phyloP scores from a whole-genome alignment of 2,113 vertebrate genomes.

The Cynoglossus semilaevis region DNA sequence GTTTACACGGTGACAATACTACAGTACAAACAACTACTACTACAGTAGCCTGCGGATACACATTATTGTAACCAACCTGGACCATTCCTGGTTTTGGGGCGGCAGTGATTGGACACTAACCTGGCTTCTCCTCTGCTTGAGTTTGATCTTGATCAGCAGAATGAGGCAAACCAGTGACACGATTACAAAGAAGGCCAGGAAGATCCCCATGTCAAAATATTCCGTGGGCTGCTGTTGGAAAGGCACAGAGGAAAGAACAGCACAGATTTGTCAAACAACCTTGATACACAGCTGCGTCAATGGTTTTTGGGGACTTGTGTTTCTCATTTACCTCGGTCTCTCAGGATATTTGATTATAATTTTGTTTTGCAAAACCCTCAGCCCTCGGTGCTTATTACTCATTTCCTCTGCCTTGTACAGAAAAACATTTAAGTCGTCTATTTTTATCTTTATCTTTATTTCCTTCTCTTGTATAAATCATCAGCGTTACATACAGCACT shows the following conservation, averaged over 20 bases:
- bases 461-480: no score
- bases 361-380: not conserved
- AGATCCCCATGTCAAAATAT: conserved; percentile 99
- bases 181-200: conserved; percentile 97
- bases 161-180: conserved; percentile 97
- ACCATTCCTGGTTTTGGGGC: not conserved
- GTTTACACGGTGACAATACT: no score
- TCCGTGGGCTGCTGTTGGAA: conserved; percentile 90
- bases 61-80: no score
- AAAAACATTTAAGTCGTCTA: not conserved
- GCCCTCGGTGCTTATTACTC: not conserved
- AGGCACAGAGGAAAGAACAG: conserved; percentile 20
- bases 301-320: not conserved
- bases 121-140: conserved; percentile 96
- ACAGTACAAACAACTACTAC: no score
- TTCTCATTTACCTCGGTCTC: not conserved
- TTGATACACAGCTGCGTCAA: not conserved
- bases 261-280: conserved; percentile 30
- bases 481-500: no score
- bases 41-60: no score
- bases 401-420: not conserved
- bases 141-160: conserved; percentile 98
- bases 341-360: conserved; percentile 11
- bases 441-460: no score
- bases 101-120: conserved; percentile 68